A percentile compares a stretch with the other conserved stretches of the same genome.
Conservation (phyloP, 2,113 vertebrate genomes). For the Pedetes capensis region DNA sequence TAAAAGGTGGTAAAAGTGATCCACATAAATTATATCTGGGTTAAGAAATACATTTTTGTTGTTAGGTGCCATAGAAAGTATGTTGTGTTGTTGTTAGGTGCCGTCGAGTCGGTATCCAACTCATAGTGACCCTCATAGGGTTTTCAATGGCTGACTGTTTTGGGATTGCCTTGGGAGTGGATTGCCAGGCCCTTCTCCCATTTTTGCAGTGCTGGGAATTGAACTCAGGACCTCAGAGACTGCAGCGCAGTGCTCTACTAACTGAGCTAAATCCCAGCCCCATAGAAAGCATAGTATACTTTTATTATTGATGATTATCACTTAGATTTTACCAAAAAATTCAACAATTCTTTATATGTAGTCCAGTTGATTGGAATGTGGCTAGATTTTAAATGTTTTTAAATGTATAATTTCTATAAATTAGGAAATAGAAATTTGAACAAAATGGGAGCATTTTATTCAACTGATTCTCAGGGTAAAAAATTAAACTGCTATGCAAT, state of each 20-base stretch:
- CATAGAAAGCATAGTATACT: not conserved
- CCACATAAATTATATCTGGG: not conserved
- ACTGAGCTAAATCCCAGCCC: no score
- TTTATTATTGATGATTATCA: not conserved
- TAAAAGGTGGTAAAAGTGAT: not conserved
- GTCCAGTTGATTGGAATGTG: not conserved
- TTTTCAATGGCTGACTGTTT: no score
- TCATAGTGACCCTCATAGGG: no score
- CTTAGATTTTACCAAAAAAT: not conserved
- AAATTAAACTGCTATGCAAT: not conserved
- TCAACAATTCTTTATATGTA: not conserved
- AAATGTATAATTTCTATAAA: not conserved
- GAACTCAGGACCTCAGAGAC: no score
- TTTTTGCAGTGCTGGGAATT: no score
- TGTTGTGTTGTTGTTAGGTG: no score
- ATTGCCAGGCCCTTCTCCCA: no score
- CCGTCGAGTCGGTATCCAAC: no score
- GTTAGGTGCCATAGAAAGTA: no score
- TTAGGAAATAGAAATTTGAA: constrained; percentile 1
- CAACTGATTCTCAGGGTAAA: not conserved
- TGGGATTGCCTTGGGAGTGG: no score
- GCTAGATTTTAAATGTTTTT: not conserved
- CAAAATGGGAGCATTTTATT: not conserved
- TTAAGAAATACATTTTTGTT: no score
- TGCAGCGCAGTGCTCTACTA: no score